These are phyloP conservation scores for Uria aalge DNA, from an alignment of 2,113 vertebrate genomes.

Conservation along the genomic window DNA sequence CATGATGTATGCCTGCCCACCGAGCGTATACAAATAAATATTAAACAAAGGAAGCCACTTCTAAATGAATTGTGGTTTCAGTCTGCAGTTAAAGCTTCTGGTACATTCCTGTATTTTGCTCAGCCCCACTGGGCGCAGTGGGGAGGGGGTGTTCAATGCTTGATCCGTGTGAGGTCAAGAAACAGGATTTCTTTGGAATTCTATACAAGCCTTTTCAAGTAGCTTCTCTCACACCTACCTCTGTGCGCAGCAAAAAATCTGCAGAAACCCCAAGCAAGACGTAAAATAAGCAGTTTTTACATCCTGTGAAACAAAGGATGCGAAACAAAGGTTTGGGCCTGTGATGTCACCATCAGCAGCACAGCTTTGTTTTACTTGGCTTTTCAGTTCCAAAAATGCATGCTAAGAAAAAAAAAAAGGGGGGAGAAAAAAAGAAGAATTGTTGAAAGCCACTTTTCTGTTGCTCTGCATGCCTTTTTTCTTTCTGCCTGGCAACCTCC, in stretches of 20 bases:
- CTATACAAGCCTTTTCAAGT: background rate
- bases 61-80: background rate
- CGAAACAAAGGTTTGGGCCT: background rate
- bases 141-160: background rate
- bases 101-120: background rate
- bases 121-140: background rate
- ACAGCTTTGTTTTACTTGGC: background rate
- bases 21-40: background rate
- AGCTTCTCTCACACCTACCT: background rate
- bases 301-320: background rate
- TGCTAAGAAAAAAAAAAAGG: background rate
- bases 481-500: constrained; percentile 32
- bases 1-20: background rate
- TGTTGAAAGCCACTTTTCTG: background rate
- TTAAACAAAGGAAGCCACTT: background rate
- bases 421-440: background rate
- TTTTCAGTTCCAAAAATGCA: background rate
- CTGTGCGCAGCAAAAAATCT: background rate
- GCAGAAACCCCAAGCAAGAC: background rate
- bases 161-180: background rate
- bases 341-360: background rate
- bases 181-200: background rate
- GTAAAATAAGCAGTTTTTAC: background rate
- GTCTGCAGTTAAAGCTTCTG: background rate
- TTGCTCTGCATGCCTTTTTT: constrained; percentile 5